A percentile compares a stretch with the other conserved stretches of the same genome.
Evolutionary conservation across 2,888 invertebrate genomes (phyloP).

Genomic region (Mesoligia furuncula): DNA sequence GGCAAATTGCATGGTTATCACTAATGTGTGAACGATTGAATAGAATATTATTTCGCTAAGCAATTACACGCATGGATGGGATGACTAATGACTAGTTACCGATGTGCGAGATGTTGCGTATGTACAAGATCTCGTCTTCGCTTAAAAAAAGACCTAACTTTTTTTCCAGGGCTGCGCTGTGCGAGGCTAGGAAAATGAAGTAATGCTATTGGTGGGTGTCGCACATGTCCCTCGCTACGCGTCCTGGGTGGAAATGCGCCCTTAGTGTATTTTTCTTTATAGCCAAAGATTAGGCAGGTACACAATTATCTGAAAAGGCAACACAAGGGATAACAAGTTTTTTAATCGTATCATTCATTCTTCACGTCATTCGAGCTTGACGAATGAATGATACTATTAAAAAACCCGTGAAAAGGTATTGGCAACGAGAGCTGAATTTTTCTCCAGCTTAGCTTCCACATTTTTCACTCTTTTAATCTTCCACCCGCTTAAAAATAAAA

Average conservation of each 20-base stretch:
- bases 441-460: background rate
- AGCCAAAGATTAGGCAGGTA: background rate
- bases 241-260: background rate
- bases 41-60: too few relatives aligned
- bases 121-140: background rate
- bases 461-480: conserved; percentile 2
- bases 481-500: background rate
- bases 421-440: background rate
- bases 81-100: background rate
- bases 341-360: too few relatives aligned
- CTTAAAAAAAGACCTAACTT: too few relatives aligned
- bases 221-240: background rate
- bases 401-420: background rate
- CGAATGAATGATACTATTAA: background rate
- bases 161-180: background rate
- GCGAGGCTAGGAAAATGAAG: background rate
- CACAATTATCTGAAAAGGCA: background rate
- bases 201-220: too few relatives aligned
- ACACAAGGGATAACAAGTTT: background rate
- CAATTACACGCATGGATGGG: background rate
- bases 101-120: background rate
- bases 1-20: background rate
- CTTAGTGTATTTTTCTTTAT: too few relatives aligned
- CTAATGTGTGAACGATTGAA: background rate
- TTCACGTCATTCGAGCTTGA: background rate